Evolutionary conservation across 2,888 invertebrate genomes (phyloP).

Genomic region (Melanchra persicariae): DNA sequence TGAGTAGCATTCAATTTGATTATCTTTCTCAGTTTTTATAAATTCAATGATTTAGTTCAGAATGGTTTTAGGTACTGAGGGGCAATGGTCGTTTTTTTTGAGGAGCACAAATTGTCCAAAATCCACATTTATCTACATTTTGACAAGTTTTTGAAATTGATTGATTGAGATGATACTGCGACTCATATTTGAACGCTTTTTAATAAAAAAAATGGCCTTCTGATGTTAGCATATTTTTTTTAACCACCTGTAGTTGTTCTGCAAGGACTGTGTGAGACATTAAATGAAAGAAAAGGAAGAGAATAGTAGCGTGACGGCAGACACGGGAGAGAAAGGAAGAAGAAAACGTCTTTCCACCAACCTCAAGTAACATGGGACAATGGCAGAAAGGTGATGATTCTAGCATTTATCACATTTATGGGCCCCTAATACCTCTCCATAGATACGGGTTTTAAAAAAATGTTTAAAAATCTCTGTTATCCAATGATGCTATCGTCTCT

Average conservation of each 20-base stretch:
- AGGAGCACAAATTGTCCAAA: too few relatives aligned
- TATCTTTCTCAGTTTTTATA: neutral
- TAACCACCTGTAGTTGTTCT: neutral
- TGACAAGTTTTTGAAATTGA: too few relatives aligned
- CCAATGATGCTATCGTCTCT: conserved; percentile 5
- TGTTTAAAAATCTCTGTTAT: conserved; percentile 5
- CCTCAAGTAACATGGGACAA: too few relatives aligned
- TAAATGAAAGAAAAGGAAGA: too few relatives aligned
- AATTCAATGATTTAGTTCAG: neutral
- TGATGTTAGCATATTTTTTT: too few relatives aligned
- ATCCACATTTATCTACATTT: too few relatives aligned
- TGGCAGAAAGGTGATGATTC: neutral
- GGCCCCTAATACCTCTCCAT: neutral
- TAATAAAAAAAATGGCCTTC: too few relatives aligned
- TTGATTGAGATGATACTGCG: neutral
- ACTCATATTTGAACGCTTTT: too few relatives aligned
- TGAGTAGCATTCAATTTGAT: neutral
- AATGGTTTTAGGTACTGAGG: neutral
- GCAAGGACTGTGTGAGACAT: neutral
- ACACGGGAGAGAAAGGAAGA: too few relatives aligned
- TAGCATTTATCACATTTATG: neutral
- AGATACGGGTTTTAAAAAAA: neutral
- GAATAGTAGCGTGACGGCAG: too few relatives aligned
- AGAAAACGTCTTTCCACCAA: too few relatives aligned
- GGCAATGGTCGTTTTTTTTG: too few relatives aligned